A percentile compares a stretch with the other conserved stretches of the same genome.
phyloP scores from a whole-genome alignment of 2,113 vertebrate species.

The Sceloporus undulatus region DNA sequence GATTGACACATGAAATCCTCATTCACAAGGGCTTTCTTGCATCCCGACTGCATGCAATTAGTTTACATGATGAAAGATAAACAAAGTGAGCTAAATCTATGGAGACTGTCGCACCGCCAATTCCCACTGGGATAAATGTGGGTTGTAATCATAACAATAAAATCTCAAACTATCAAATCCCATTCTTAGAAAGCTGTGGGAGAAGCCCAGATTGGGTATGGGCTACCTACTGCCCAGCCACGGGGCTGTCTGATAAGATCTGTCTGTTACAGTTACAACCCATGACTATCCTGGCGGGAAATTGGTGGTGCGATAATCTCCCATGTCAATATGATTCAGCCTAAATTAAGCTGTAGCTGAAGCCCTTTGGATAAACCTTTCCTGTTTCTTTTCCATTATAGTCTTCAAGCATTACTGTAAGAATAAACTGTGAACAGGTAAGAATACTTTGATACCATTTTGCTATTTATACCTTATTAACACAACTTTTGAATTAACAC shows the following conservation, averaged over 20 bases:
- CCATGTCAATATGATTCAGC: not conserved
- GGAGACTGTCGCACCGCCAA: too few relatives aligned
- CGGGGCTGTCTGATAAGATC: too few relatives aligned
- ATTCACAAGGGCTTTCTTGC: not conserved
- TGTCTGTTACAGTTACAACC: too few relatives aligned
- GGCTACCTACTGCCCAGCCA: too few relatives aligned
- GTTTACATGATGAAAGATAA: not conserved
- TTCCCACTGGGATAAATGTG: too few relatives aligned
- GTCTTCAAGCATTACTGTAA: slow-evolving; percentile 19
- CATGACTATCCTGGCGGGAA: too few relatives aligned
- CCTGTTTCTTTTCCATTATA: slow-evolving; percentile 16
- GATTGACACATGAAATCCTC: not conserved
- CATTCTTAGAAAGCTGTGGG: too few relatives aligned
- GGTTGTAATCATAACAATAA: too few relatives aligned
- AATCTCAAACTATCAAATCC: too few relatives aligned
- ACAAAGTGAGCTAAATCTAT: not conserved
- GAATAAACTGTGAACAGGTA: slow-evolving; percentile 35
- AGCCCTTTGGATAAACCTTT: not conserved
- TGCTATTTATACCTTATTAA: not conserved
- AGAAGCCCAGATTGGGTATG: too few relatives aligned
- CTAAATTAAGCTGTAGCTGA: slow-evolving; percentile 1
- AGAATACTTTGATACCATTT: slow-evolving; percentile 3
- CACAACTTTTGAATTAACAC: not conserved
- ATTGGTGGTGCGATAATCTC: too few relatives aligned
- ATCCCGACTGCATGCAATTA: not conserved